Evolutionary conservation across 1,140 invertebrate species (phyloP), one percentile per base, ranked within the genome.

Genomic region (Hermetia illucens): DNA sequence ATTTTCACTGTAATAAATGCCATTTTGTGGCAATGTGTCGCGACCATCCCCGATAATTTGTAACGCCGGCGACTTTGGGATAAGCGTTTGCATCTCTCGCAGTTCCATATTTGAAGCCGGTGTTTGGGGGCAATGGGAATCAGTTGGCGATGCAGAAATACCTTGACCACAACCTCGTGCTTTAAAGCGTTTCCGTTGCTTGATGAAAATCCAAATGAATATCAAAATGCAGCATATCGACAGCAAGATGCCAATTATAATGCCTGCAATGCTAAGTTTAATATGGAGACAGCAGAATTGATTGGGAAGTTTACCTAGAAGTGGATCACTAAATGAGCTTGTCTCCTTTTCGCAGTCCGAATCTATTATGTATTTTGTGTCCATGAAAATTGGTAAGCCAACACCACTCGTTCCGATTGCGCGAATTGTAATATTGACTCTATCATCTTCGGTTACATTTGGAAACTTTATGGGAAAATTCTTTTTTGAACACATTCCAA

Each of bases 61-160:
- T 9, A 21, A n/a, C 2, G 29, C 27, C 13, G 15, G 24, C 3
- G 51, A 52, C 17, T 53, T 53, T 5, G 56, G 56, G 21, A 59
- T 59, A 0, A 59, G 42, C 5, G 56, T 59, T 38, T 59, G 56
- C 56, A 59, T 59, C 39, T 59, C 56, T 30, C 55, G 53, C 22
- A 48, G 55, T 20, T 59, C 56, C 30, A 50, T 51, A 5, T 49
- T 51, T 20, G 51, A 51, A 18, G 45, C 55, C 4, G 13, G n/a
- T 29, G 58, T 42, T 42, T 54, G 51, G 3, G 53, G 49, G 21
- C 58, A 56, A 36, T 48, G 55, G 8, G 53, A 54, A 34, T 58
- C 55, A 10, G 55, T 53, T 18, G 51, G 53, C 20, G 55, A 57
- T 27, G 46, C 49, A 18, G 55, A 32, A 13, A 58, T 53, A 12